Percentiles rank a stretch among this genome's conserved stretches.
These are phyloP conservation scores for Lordiphosa mommai DNA, from an alignment of 1,140 invertebrate genomes.

Conservation along the genomic window DNA sequence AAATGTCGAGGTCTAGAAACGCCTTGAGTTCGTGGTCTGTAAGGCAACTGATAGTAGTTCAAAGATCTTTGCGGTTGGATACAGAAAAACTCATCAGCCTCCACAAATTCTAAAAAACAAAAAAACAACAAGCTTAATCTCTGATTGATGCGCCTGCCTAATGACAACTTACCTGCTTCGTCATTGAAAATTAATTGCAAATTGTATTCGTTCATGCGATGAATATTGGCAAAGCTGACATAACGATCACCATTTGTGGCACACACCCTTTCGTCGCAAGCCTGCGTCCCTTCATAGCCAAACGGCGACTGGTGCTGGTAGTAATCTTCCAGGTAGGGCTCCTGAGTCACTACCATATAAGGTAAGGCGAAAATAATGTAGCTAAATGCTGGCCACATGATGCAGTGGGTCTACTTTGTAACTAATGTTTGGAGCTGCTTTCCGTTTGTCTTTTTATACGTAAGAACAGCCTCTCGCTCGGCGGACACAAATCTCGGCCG, in stretches of 20 bases:
- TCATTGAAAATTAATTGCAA: constrained; percentile 23
- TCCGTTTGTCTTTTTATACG: constrained; percentile 19
- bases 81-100: constrained; percentile 14
- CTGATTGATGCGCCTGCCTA: not conserved
- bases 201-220: constrained; percentile 31
- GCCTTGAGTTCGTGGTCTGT: not conserved
- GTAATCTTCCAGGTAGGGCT: constrained; percentile 2
- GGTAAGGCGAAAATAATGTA: not conserved
- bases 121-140: not conserved
- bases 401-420: not conserved
- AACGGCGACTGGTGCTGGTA: not conserved
- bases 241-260: constrained; percentile 30
- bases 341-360: not conserved
- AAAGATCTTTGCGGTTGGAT: not conserved
- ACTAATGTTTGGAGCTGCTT: constrained; percentile 13
- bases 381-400: constrained; percentile 19
- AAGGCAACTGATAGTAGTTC: constrained; percentile 11
- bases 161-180: constrained; percentile 16
- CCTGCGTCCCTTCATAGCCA: not conserved
- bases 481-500: not conserved
- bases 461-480: not conserved
- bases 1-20: not conserved
- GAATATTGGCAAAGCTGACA: constrained; percentile 31
- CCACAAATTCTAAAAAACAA: constrained; percentile 10
- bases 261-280: constrained; percentile 33